Evolutionary conservation across 64 coral and sea anemone species (phyloP).

Genomic region (Trachythela sp.): DNA sequence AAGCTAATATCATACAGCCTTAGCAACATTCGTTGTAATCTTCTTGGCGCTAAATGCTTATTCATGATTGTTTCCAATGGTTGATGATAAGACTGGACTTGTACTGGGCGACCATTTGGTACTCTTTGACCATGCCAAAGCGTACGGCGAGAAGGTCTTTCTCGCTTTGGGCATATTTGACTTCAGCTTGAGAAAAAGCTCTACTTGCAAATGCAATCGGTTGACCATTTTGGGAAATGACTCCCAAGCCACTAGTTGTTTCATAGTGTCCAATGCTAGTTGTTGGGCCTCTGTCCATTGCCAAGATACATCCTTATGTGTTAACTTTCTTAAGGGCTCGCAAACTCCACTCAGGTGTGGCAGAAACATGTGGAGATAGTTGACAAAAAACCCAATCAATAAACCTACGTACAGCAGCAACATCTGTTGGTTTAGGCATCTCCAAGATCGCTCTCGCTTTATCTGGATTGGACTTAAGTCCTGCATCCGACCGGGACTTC

Average conservation of each 20-base stretch:
- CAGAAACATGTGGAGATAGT: slow-evolving; percentile 40
- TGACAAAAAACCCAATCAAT: slow-evolving; percentile 46
- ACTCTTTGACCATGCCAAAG: slow-evolving; percentile 46
- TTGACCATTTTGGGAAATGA: slow-evolving; percentile 29
- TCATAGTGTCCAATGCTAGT: slow-evolving; percentile 3
- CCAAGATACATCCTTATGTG: slow-evolving; percentile 15
- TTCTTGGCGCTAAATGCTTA: slow-evolving; percentile 29
- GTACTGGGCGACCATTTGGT: slow-evolving; percentile 48
- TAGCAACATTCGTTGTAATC: slow-evolving; percentile 48
- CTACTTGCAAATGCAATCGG: slow-evolving; percentile 52
- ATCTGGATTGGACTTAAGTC: slow-evolving; percentile 41
- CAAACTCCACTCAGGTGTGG: slow-evolving; percentile 33
- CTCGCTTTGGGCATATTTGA: slow-evolving; percentile 47
- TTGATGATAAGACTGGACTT: slow-evolving; percentile 43
- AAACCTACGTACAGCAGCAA: slow-evolving; percentile 51
- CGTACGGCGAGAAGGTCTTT: slow-evolving; percentile 45
- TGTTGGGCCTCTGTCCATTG: slow-evolving; percentile 44
- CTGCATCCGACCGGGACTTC: slow-evolving; percentile 29
- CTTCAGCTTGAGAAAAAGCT: slow-evolving; percentile 41
- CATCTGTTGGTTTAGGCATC: slow-evolving; percentile 54
- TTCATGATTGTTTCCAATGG: slow-evolving; percentile 50
- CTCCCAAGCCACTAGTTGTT: slow-evolving; percentile 32
- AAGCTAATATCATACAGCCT: slow-evolving; percentile 47
- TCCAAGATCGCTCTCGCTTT: slow-evolving; percentile 34
- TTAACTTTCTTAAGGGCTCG: slow-evolving; percentile 34